phyloP scores from a whole-genome alignment of 2,113 vertebrate genomes.

The Columba janthina region DNA sequence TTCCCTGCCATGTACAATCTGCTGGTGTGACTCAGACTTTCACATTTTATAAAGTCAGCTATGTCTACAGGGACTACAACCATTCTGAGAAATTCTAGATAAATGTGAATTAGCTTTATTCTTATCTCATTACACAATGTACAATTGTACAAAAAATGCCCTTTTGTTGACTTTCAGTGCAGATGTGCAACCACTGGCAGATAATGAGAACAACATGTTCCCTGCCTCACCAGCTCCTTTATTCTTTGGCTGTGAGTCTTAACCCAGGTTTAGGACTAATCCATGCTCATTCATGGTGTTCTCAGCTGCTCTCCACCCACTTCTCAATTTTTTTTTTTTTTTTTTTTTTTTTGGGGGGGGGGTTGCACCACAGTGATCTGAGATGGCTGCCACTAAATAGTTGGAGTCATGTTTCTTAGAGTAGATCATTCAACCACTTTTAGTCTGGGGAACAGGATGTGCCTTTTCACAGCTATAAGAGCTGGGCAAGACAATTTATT shows the following conservation, averaged over 20 bases:
- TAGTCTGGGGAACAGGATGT: background rate
- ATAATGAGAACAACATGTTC: conserved; percentile 45
- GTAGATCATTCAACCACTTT: background rate
- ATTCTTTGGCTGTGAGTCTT: background rate
- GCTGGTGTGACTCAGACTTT: conserved; percentile 64
- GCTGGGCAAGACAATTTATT: background rate
- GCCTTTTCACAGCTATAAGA: background rate
- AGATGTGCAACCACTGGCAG: conserved; percentile 41
- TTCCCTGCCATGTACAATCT: conserved; percentile 60
- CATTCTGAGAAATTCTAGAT: conserved; percentile 53
- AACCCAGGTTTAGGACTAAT: conserved; percentile 3
- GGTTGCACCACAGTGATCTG: background rate
- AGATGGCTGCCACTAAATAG: background rate
- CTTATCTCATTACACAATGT: conserved; percentile 52
- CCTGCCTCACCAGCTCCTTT: conserved; percentile 3
- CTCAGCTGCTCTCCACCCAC: background rate
- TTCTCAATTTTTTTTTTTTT: background rate
- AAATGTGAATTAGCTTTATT: conserved; percentile 60
- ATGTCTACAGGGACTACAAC: conserved; percentile 36
- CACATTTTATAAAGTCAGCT: conserved; percentile 56
- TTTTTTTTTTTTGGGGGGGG: background rate
- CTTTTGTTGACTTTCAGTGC: conserved; percentile 48
- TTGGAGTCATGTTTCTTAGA: background rate
- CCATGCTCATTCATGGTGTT: background rate
- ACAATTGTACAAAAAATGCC: conserved; percentile 39